These are phyloP conservation scores for Chamaetylas fuelleborni DNA, from an alignment of 2,113 vertebrate species.

Conservation along the genomic window DNA sequence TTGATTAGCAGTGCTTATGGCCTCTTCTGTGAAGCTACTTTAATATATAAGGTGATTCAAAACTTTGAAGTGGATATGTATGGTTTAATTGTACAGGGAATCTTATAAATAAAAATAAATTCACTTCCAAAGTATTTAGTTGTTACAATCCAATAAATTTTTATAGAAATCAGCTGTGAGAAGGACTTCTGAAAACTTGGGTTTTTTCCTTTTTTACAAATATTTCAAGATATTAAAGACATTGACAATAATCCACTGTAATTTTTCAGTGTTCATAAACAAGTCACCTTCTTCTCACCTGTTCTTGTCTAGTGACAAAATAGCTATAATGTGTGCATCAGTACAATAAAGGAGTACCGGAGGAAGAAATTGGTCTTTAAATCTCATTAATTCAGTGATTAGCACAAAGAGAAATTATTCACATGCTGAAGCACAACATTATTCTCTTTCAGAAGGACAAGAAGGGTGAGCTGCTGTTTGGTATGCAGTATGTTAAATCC, in stretches of 20 bases:
- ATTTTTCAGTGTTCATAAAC: background rate
- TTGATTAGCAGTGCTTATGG: background rate
- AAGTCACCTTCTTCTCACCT: background rate
- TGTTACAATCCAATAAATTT: background rate
- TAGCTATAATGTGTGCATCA: background rate
- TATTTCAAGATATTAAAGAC: background rate
- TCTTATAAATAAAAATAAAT: background rate
- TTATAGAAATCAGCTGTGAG: background rate
- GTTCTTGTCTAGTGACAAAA: background rate
- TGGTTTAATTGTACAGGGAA: background rate
- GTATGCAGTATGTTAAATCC: background rate
- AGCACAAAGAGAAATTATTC: constrained; percentile 16
- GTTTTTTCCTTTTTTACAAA: background rate
- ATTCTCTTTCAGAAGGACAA: background rate
- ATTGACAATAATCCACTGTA: background rate
- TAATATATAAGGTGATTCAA: background rate
- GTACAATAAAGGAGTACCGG: background rate
- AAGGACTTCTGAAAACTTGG: background rate
- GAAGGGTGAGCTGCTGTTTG: background rate
- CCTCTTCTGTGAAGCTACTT: background rate
- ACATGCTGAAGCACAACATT: constrained; percentile 5
- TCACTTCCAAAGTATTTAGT: background rate
- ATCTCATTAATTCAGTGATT: constrained; percentile 27
- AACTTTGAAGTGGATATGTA: background rate
- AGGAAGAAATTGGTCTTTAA: background rate